Percentiles rank a stretch among this genome's conserved stretches.
Conservation (phyloP, 1,140 invertebrate species). For the Lepidurus apus region DNA sequence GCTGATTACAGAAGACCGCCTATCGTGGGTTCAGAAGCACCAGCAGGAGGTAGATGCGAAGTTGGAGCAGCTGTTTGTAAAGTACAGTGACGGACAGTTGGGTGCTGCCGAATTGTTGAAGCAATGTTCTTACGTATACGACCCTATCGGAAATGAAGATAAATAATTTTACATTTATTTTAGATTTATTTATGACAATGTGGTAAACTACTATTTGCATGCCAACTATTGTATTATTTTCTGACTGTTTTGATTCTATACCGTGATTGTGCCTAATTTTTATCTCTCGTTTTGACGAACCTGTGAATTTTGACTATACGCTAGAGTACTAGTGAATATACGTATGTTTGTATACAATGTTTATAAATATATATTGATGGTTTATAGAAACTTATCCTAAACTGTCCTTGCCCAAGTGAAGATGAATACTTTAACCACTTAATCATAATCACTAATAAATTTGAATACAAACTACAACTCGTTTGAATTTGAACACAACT, state of each 20-base stretch:
- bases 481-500: no score
- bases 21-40: no score
- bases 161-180: slow-evolving; percentile 2
- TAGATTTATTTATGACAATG: slow-evolving; percentile 7
- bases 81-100: slow-evolving; percentile 4
- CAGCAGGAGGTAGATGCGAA: no score
- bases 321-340: no score
- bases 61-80: neutral
- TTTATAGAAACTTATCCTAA: no score
- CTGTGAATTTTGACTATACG: neutral
- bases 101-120: slow-evolving; percentile 4
- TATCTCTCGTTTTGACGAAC: neutral
- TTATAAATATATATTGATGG: no score
- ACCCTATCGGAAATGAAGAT: slow-evolving; percentile 1
- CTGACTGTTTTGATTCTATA: neutral
- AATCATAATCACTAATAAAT: neutral
- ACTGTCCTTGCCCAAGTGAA: no score
- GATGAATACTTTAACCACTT: no score
- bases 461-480: no score
- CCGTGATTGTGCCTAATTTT: slow-evolving; percentile 1
- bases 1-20: no score
- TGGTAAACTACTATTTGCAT: slow-evolving; percentile 6
- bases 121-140: neutral
- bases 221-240: slow-evolving; percentile 6
- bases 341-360: no score